Evolutionary conservation across 2,888 invertebrate species (phyloP), one percentile per base, ranked within the genome.

Genomic region (Drosophila hamatofila): DNA sequence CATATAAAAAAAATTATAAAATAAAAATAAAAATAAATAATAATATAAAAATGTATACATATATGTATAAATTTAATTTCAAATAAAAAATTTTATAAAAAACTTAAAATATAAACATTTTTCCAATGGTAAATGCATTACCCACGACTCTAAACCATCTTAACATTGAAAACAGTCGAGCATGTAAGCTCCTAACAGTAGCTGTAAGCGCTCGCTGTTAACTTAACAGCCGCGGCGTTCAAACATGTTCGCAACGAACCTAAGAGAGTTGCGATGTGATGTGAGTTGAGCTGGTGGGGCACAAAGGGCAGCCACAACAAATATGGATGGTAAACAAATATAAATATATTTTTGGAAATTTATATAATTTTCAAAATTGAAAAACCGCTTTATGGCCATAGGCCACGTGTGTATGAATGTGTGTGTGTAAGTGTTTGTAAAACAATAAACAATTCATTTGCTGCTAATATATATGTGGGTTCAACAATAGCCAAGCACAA

Each of bases 391-490:
- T 62, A 62, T 66, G 46, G 55, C 67, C 57, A 64, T 37, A 57
- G 41, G 41, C 44, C 33, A 58, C 42, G 21, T 18, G 30, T 30
- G 18, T n/a, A 18, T 18, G 27, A 5, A 7, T n/a, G 30, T 1
- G 30, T 9, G 35, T 23, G 23, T 16, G n/a, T 11, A 16, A 2
- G 37, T 23, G 35, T 35, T 11, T 16, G n/a, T 18, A 1, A 18
- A 42, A 57, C 57, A 72, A 66, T 25, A 58, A 58, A 64, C 66
- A 75, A 62, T 79, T 71, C 39, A 78, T 71, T 67, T 62, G 44
- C 69, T 42, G 51, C 58, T 55, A 75, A 58, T 58, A 49, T 23
- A 35, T 35, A 35, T 23, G 37, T 54, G n/a, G 23, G 3, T 54
- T 12, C 25, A n/a, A 39, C 54, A 25, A 25, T 25, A 27, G 39